Percentiles rank a stretch among this genome's conserved stretches.
Conservation (phyloP, 2,888 invertebrate genomes). For the Spodoptera littoralis region DNA sequence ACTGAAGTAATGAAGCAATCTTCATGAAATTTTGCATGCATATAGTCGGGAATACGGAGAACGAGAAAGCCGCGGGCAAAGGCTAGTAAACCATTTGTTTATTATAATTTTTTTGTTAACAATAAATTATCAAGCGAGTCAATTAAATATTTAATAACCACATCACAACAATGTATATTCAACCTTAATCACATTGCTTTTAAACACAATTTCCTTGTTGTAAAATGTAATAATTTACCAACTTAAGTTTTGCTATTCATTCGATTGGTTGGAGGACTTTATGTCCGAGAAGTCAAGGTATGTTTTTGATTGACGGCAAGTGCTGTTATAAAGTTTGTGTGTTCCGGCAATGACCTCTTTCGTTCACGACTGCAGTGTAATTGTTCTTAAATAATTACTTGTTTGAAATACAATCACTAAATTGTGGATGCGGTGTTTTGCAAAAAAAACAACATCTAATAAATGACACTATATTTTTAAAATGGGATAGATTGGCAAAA, state of each 20-base stretch:
- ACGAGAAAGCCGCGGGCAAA: too few relatives aligned
- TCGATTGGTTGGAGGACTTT: not conserved
- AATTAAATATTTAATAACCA: conserved; percentile 39
- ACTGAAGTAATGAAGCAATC: too few relatives aligned
- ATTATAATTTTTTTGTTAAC: not conserved
- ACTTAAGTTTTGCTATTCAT: conserved; percentile 7
- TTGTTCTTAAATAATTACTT: conserved; percentile 48
- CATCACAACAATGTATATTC: conserved; percentile 10
- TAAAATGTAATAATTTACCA: conserved; percentile 38
- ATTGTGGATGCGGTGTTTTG: conserved; percentile 30
- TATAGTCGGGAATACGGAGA: too few relatives aligned
- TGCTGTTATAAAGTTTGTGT: conserved; percentile 21
- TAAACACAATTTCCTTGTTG: conserved; percentile 27
- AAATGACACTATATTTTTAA: too few relatives aligned
- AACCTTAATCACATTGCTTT: not conserved
- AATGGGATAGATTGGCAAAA: too few relatives aligned
- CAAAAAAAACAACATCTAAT: not conserved
- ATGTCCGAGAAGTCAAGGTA: not conserved
- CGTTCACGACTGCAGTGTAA: conserved; percentile 42
- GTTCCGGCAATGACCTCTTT: conserved; percentile 50
- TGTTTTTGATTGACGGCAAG: conserved; percentile 22
- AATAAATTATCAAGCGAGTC: conserved; percentile 19
- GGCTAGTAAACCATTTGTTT: too few relatives aligned
- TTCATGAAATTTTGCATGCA: too few relatives aligned
- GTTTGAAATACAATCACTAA: conserved; percentile 29